A percentile compares a stretch with the other conserved stretches of the same genome.
phyloP scores from a whole-genome alignment of 2,888 invertebrate genomes.

The Mesorhabditis sp. region DNA sequence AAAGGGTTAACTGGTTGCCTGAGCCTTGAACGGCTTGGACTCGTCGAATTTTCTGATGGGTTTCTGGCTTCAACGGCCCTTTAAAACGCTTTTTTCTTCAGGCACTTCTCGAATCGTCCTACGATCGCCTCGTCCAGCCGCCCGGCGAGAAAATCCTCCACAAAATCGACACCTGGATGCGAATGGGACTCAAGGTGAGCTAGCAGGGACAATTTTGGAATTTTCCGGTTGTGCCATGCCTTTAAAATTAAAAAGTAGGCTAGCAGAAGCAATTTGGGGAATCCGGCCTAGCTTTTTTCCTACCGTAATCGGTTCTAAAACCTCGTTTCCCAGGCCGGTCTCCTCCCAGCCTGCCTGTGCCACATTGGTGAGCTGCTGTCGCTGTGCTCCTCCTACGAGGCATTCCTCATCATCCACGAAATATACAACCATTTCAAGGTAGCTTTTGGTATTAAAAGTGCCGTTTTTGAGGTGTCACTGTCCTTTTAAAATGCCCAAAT shows the following conservation, averaged over 20 bases:
- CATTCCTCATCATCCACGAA: background rate
- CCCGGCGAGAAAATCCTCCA: background rate
- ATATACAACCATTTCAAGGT: conserved; percentile 3
- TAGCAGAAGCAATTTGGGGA: no score
- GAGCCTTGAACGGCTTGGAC: no score
- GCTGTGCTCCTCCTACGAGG: background rate
- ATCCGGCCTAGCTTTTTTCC: no score
- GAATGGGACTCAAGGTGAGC: background rate
- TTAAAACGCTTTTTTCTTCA: background rate
- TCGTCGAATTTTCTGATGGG: no score
- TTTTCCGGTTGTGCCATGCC: no score
- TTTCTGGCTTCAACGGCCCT: no score
- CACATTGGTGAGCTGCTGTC: background rate
- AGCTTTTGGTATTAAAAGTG: background rate
- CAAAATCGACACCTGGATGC: background rate
- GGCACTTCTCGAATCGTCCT: background rate
- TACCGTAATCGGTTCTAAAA: no score
- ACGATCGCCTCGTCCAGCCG: background rate
- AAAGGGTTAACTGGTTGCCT: no score
- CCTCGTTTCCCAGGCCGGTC: background rate
- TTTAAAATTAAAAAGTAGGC: no score
- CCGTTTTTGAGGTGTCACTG: background rate
- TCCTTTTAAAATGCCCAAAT: no score
- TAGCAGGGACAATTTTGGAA: background rate
- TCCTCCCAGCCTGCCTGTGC: background rate